Conservation (phyloP, 2,888 invertebrate species). For the Eledona agricola region DNA sequence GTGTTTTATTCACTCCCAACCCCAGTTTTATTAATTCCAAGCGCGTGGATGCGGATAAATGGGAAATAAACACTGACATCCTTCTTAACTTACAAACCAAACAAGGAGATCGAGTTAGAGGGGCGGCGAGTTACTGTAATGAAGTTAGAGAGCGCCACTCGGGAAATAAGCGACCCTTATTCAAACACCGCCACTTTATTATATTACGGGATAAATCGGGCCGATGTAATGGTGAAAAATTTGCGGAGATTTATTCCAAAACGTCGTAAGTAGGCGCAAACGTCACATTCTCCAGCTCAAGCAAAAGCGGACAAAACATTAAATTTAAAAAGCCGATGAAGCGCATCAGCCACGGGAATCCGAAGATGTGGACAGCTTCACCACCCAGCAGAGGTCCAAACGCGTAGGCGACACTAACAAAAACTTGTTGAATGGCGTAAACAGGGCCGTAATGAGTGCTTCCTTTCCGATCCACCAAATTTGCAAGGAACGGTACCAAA, state of each 20-base stretch:
- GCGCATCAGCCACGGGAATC: slow-evolving; percentile 80
- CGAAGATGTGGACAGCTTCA: slow-evolving; percentile 72
- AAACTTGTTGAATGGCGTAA: slow-evolving; percentile 85
- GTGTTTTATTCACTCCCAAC: slow-evolving; percentile 6
- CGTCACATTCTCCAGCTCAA: slow-evolving; percentile 62
- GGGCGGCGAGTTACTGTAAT: slow-evolving; percentile 53
- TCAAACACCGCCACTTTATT: slow-evolving; percentile 31
- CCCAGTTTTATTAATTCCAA: slow-evolving; percentile 36
- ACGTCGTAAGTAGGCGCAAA: too few relatives aligned
- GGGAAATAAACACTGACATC: slow-evolving; percentile 59
- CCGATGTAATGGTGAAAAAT: slow-evolving; percentile 17
- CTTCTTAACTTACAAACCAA: slow-evolving; percentile 61
- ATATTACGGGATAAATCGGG: slow-evolving; percentile 28
- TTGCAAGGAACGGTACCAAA: slow-evolving; percentile 79
- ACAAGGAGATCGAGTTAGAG: slow-evolving; percentile 58
- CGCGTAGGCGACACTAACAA: slow-evolving; percentile 83
- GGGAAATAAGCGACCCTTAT: slow-evolving; percentile 35
- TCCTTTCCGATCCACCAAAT: slow-evolving; percentile 71
- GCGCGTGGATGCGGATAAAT: slow-evolving; percentile 50
- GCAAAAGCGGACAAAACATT: slow-evolving; percentile 72
- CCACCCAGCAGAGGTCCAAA: slow-evolving; percentile 81
- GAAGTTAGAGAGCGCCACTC: slow-evolving; percentile 51
- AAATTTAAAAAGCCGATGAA: slow-evolving; percentile 75
- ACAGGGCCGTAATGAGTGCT: slow-evolving; percentile 77
- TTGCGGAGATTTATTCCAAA: too few relatives aligned